phyloP scores from a whole-genome alignment of 2,113 vertebrate genomes.

The Saiga tatarica region DNA sequence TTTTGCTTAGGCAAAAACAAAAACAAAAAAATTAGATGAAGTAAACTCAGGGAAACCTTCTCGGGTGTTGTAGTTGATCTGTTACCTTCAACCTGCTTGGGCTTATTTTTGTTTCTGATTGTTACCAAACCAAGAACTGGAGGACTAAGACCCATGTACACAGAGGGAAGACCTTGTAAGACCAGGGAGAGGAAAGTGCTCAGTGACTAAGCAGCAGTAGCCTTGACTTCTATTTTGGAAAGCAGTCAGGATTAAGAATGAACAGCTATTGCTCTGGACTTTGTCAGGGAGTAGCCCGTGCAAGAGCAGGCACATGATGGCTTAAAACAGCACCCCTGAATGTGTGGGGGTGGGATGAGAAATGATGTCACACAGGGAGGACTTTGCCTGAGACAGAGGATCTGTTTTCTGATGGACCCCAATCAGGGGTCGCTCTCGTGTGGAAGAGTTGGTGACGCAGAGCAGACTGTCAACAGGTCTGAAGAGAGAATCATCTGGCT shows the following conservation, averaged over 20 bases:
- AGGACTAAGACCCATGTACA: not conserved
- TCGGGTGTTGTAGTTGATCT: not conserved
- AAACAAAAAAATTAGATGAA: not conserved
- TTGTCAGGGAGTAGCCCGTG: not conserved
- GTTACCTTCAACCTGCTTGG: not conserved
- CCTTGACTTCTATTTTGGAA: not conserved
- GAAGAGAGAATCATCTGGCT: fast-evolving
- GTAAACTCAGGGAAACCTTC: not conserved
- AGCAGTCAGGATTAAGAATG: not conserved
- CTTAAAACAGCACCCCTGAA: not conserved
- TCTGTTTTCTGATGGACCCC: not conserved
- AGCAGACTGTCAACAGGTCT: not conserved
- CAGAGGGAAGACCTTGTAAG: not conserved
- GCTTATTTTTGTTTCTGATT: not conserved
- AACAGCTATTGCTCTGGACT: not conserved
- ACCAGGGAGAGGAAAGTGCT: not conserved
- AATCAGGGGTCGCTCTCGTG: not conserved
- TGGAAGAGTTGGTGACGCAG: not conserved
- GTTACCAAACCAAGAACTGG: not conserved
- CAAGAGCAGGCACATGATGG: not conserved
- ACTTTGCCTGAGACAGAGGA: not conserved
- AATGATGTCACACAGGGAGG: not conserved
- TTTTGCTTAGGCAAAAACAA: not conserved
- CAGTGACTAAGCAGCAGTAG: not conserved
- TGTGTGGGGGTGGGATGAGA: not conserved